phyloP scores from a whole-genome alignment of 2,888 invertebrate genomes.

The Bhutanitis thaidina region DNA sequence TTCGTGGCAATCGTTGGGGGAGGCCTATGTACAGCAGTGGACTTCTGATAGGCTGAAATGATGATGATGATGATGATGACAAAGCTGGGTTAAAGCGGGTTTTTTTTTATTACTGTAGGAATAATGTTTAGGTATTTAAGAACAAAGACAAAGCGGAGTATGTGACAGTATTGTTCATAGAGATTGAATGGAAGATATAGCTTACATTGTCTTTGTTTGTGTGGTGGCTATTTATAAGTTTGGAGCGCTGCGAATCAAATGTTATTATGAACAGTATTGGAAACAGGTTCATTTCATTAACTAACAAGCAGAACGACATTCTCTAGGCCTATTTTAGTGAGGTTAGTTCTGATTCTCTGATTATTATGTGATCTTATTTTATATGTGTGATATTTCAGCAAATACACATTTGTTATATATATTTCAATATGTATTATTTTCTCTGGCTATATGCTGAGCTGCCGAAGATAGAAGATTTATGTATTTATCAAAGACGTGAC shows the following conservation, averaged over 20 bases:
- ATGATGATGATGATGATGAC: too few relatives aligned
- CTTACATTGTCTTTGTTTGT: neutral
- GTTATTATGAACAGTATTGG: constrained; percentile 24
- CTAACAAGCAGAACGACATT: constrained; percentile 35
- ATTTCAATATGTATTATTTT: too few relatives aligned
- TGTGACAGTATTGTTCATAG: constrained; percentile 1
- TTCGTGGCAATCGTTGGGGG: too few relatives aligned
- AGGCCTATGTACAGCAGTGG: too few relatives aligned
- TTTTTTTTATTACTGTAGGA: too few relatives aligned
- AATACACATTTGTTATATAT: too few relatives aligned
- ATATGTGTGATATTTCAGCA: too few relatives aligned
- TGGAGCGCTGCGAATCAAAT: constrained; percentile 30
- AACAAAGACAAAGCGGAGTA: neutral
- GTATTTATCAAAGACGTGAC: too few relatives aligned
- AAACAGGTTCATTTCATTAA: constrained; percentile 33
- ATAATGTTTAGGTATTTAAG: neutral
- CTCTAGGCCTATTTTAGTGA: constrained; percentile 25
- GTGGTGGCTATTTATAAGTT: constrained; percentile 20
- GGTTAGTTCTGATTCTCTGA: neutral
- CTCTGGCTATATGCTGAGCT: too few relatives aligned
- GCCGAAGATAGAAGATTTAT: too few relatives aligned
- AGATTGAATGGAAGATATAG: constrained; percentile 14
- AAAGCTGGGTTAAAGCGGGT: too few relatives aligned
- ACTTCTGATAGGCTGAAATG: too few relatives aligned
- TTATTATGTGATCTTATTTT: neutral